Base-by-base conservation (phyloP, 2,888 invertebrate genomes). In the Lepidochrysops patricia region DNA sequence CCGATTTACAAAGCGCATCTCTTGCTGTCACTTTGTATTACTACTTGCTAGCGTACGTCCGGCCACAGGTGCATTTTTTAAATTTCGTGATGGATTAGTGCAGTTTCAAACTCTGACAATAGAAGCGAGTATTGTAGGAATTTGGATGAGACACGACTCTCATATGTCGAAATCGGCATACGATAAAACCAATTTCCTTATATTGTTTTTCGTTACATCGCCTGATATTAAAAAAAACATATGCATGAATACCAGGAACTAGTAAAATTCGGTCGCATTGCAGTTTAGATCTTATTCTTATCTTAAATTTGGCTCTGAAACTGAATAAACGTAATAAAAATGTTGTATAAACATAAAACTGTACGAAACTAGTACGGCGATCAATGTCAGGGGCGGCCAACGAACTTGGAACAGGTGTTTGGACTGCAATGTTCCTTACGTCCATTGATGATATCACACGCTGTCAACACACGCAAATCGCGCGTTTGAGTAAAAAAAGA, bases 41-140 rank as follows among this genome's bases (percentile, higher is more conserved):
- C 43, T 15, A 15, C n/a, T 19, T 9, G 43, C 43, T 12, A 15
- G 19, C 9, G 43, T 59, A 52, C 54, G 50, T 34, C 57, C 61
- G 57, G 49, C 56, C 37, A 61, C 63, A 61, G 63, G 70, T 80
- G 74, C 70, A 76, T 75, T 76, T 78, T 79, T 78, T 74, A 78
- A 72, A 75, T 74, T 74, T 76, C 74, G 73, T 77, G 76, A 77
- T 72, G 69, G 71, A 71, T 65, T 67, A 54, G 43, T 43, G 62
- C 63, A 61, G 61, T 67, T 65, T 68, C 67, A 67, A 70, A 73
- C 23, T 43, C 19, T 9, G 43, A 43, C 43, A 23, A 19, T 37
- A 13, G n/a, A n/a, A n/a, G n/a, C n/a, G n/a, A n/a, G n/a, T n/a
- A n/a, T n/a, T n/a, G n/a, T n/a, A n/a, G n/a, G n/a, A n/a, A n/a